Percentiles rank a stretch among this genome's conserved stretches.
These are phyloP conservation scores for Tetraodon nigroviridis DNA, from an alignment of 2,113 vertebrate species.

Conservation along the genomic window DNA sequence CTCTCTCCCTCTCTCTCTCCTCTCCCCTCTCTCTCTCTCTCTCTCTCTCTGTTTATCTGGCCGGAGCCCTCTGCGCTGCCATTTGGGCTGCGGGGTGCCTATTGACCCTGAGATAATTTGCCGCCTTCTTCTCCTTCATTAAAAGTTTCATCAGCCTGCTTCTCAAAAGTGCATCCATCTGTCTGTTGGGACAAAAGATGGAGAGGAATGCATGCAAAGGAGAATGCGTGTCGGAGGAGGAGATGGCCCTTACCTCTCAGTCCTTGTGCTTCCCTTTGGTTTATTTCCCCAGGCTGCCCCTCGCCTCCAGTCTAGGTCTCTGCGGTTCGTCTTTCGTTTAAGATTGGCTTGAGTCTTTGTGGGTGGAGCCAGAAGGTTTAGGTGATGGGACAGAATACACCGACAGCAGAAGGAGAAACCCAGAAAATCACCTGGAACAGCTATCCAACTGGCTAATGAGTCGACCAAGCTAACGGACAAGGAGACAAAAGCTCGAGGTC, in stretches of 20 bases:
- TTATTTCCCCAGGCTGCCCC: conserved; percentile 53
- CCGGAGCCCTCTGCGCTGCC: conserved; percentile 55
- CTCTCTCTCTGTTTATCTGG: conserved; percentile 72
- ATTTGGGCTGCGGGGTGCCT: conserved; percentile 59
- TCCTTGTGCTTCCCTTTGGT: conserved; percentile 51
- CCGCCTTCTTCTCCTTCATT: conserved; percentile 67
- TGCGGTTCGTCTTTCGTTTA: conserved; percentile 42
- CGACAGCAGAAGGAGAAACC: too few relatives aligned
- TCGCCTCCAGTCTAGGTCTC: conserved; percentile 45
- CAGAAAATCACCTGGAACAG: too few relatives aligned
- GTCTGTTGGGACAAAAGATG: conserved; percentile 36
- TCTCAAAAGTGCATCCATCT: conserved; percentile 66
- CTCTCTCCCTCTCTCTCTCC: conserved; percentile 48
- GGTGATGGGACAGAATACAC: too few relatives aligned
- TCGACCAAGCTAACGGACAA: too few relatives aligned
- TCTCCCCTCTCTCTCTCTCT: too few relatives aligned
- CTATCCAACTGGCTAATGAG: too few relatives aligned
- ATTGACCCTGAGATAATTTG: conserved; percentile 68
- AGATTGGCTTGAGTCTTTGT: conserved; percentile 19
- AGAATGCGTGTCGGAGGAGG: conserved; percentile 11
- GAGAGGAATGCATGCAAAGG: conserved; percentile 23
- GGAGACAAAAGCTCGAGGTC: too few relatives aligned
- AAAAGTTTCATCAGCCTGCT: conserved; percentile 66
- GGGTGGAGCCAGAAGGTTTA: too few relatives aligned
- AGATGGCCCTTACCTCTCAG: conserved; percentile 47